Evolutionary conservation across 2,113 vertebrate species (phyloP), one percentile per base, ranked within the genome.

Genomic region (Zosterops lateralis): DNA sequence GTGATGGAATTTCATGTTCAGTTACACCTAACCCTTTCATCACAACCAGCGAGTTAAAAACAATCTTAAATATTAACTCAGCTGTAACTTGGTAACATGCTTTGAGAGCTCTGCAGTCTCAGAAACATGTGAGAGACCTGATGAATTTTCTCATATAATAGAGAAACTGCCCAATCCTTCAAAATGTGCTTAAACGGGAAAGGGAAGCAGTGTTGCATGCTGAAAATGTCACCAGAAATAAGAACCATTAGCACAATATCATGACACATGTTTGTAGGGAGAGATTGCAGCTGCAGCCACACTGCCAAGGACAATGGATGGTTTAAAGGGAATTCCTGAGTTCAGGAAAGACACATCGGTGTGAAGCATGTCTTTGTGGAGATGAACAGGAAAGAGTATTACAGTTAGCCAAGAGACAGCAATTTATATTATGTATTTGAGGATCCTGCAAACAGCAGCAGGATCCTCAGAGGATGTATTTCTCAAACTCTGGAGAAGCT

Each of bases 121-220:
- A 53, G 31, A 87, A 94, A 47, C 2, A 3, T 1, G 0, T 42
- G 17, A 57, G 32, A 54, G 21, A n/a, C 31, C 12, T 38, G 38
- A 65, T 68, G 5, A 87, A 61, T 87, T 93, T 72, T 76, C 44
- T 75, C 40, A 18, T 54, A 8, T n/a, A 51, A 40, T 40, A 40
- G 29, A 81, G 50, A 68, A 89, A 50, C 38, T 91, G 13, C 29
- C 58, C 36, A 32, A 73, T 79, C 40, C 58, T 64, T 92, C 81
- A 84, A 64, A 87, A 57, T 31, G 38, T 87, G 58, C 42, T 70
- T 58, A 68, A 66, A 58, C 0, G 4, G 70, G 38, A 45, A 79
- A 31, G 28, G 19, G 66, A 87, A 70, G 81, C 84, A 92, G 70
- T 28, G 45, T 62, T 93, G 67, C 56, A 14, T 92, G 84, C 42